A percentile compares a stretch with the other conserved stretches of the same genome.
phyloP scores from a whole-genome alignment of 2,888 invertebrate genomes.

The Gerris lacustris region DNA sequence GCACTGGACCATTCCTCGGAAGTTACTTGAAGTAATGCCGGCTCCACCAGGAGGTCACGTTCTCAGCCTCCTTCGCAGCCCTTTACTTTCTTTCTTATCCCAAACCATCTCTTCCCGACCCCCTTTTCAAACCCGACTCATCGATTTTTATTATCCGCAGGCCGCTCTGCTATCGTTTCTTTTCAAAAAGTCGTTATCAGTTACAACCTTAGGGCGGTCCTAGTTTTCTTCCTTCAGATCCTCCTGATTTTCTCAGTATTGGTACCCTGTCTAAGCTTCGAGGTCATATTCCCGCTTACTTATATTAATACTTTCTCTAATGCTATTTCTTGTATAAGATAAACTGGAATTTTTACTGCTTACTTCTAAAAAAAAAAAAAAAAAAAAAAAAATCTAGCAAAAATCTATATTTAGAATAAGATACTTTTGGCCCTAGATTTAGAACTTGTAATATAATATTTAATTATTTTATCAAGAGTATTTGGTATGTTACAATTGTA shows the following conservation, averaged over 20 bases:
- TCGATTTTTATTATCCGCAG: slow-evolving; percentile 3
- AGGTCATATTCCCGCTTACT: no score
- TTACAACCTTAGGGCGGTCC: slow-evolving; percentile 1
- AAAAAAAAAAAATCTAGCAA: no score
- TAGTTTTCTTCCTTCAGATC: not conserved
- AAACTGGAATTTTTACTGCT: no score
- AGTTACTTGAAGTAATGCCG: no score
- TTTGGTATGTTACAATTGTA: no score
- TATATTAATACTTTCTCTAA: no score
- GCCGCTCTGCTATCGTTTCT: not conserved
- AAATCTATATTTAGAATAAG: no score
- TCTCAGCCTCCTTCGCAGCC: not conserved
- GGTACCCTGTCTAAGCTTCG: not conserved
- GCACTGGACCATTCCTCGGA: not conserved
- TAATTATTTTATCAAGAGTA: no score
- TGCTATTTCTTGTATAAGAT: no score
- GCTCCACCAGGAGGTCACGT: not conserved
- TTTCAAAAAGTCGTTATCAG: not conserved
- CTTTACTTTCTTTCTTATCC: slow-evolving; percentile 3
- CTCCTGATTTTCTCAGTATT: not conserved
- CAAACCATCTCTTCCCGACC: not conserved
- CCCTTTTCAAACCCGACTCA: slow-evolving; percentile 1
- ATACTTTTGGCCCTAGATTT: no score
- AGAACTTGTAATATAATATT: no score
- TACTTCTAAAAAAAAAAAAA: no score